These are phyloP conservation scores for Heliothis subflexa DNA, from an alignment of 1,140 invertebrate genomes.

Conservation along the genomic window DNA sequence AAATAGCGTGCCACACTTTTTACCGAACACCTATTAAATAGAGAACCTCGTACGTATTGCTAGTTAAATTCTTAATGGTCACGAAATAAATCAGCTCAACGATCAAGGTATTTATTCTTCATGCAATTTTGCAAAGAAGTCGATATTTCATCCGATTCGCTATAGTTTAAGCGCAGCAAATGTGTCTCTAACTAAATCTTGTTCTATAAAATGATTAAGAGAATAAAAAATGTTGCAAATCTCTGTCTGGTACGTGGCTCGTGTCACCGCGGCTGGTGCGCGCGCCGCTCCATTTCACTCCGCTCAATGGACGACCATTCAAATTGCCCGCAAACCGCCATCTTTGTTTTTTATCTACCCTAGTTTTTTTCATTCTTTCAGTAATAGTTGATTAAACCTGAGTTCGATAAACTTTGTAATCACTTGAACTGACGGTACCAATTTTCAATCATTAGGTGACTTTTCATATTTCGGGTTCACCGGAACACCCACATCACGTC, in stretches of 20 bases:
- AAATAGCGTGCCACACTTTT: slow-evolving; percentile 16
- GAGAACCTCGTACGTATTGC: not conserved
- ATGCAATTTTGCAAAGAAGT: slow-evolving; percentile 39
- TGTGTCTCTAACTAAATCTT: slow-evolving; percentile 43
- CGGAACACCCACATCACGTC: slow-evolving; percentile 65
- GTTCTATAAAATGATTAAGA: slow-evolving; percentile 46
- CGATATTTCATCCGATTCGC: slow-evolving; percentile 34
- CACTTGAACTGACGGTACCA: slow-evolving; percentile 59
- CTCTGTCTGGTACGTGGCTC: slow-evolving; percentile 66
- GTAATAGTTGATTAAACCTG: slow-evolving; percentile 64
- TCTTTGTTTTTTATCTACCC: slow-evolving; percentile 69
- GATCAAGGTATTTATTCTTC: slow-evolving; percentile 30
- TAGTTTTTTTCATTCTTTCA: slow-evolving; percentile 65
- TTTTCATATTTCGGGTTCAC: slow-evolving; percentile 60
- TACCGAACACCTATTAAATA: not conserved
- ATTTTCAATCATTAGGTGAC: slow-evolving; percentile 62
- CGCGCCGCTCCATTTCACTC: slow-evolving; percentile 73
- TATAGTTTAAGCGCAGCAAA: slow-evolving; percentile 30
- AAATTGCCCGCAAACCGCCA: slow-evolving; percentile 72
- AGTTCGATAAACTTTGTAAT: slow-evolving; percentile 69
- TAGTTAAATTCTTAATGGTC: slow-evolving; percentile 44
- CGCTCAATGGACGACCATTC: slow-evolving; percentile 73
- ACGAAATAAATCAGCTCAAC: slow-evolving; percentile 41
- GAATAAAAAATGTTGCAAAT: slow-evolving; percentile 67
- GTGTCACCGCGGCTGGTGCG: slow-evolving; percentile 68